Conservation (phyloP, 2,888 invertebrate genomes). For the Lasioglossum figueresi region DNA sequence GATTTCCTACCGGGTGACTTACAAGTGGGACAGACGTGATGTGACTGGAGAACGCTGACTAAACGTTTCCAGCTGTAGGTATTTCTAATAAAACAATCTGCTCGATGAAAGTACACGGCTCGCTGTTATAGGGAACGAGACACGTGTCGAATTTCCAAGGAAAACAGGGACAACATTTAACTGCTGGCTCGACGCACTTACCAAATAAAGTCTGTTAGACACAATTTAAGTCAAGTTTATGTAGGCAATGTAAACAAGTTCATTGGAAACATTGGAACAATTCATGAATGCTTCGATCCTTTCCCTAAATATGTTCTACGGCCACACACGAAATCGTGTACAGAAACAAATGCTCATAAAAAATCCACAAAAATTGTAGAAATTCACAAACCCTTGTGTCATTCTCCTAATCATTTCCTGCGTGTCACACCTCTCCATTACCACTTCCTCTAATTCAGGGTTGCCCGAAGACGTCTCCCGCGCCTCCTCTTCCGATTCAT, state of each 20-base stretch:
- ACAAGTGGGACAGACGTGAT: conserved; percentile 26
- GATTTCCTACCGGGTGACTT: conserved; percentile 38
- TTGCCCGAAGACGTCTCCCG: conserved; percentile 8
- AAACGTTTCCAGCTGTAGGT: conserved; percentile 44
- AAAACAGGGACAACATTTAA: neutral
- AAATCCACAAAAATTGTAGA: neutral
- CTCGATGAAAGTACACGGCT: conserved; percentile 31
- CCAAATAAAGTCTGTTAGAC: neutral
- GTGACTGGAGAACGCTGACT: conserved; percentile 58
- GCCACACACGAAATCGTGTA: too few relatives aligned
- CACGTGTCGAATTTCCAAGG: conserved; percentile 56
- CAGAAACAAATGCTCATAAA: neutral
- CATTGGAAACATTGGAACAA: too few relatives aligned
- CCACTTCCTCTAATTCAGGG: conserved; percentile 9
- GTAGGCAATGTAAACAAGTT: neutral
- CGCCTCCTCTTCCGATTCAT: conserved; percentile 18
- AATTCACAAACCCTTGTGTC: neutral
- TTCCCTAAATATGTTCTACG: too few relatives aligned
- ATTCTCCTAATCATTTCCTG: neutral
- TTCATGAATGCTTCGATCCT: too few relatives aligned
- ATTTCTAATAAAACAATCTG: conserved; percentile 53
- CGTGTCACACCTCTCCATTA: neutral
- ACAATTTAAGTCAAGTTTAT: neutral
- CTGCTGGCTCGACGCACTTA: neutral
- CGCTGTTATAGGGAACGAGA: conserved; percentile 33